Evolutionary conservation across 2,797 vertebrate species (phyloP).

Genomic region (Diceros bicornis): DNA sequence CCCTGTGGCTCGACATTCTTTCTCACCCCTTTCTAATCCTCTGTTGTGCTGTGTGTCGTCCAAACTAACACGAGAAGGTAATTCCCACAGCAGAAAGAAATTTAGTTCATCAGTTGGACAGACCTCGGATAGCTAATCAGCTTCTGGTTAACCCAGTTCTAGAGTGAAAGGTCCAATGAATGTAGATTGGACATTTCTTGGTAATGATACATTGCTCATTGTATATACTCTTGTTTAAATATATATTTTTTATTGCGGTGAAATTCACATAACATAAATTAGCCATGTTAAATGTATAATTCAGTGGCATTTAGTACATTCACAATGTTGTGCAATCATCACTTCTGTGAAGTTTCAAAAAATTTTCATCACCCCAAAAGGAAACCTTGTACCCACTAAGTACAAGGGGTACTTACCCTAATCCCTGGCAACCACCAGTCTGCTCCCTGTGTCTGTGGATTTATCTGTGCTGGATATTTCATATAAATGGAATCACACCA

Average conservation of each 20-base stretch:
- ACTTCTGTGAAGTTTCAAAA: not conserved
- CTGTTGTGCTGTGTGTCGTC: accelerated
- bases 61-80: accelerated
- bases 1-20: accelerated
- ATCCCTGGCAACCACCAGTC: accelerated
- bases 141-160: not conserved
- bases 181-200: not conserved
- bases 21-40: accelerated
- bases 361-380: not conserved
- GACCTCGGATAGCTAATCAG: accelerated
- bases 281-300: not conserved
- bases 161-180: not conserved
- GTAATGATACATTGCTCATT: accelerated
- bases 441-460: not conserved
- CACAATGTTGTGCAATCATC: accelerated
- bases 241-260: not conserved
- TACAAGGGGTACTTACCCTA: too few species aligned
- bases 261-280: not conserved
- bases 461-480: accelerated
- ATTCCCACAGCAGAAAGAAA: not conserved
- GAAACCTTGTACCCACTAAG: not conserved
- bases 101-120: accelerated
- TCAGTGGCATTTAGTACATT: not conserved
- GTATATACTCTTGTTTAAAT: not conserved
- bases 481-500: accelerated